Base-by-base conservation (phyloP, 2,797 vertebrate species). In the Melopsittacus undulatus region DNA sequence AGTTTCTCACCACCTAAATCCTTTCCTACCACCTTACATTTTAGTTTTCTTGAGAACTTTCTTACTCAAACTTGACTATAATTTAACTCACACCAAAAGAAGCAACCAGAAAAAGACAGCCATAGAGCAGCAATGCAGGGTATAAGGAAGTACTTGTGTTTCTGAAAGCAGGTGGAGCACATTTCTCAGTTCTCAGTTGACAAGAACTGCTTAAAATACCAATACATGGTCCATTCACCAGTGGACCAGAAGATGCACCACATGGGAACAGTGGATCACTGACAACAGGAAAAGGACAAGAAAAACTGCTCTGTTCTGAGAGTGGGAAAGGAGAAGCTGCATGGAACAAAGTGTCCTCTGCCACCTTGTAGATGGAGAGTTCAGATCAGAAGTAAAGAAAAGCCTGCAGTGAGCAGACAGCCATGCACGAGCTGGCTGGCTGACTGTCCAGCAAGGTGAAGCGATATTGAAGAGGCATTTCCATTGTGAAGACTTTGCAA, bases 381-480 rank as follows among this genome's bases (percentile, higher is more conserved):
- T 92, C 68, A 46, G 42, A 94, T 68, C 77, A 95, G 34, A 89
- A 67, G 20, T 82, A 40, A 82, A 90, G 67, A 46, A 72, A 52
- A 84, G 13, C 24, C 67, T 36, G 13, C 42, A 63, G 43, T 29
- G 75, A 89, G 45, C 46, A 83, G 61, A 14, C 30, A 90, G 49
- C 48, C 11, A 0, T 43, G 43, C 46, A 75, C 0, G 0, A 2
- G 0, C 86, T 72, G 62, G 38, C 61, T 90, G 54, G 80, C 36
- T 82, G 40, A 43, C 59, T 83, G 17, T 70, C 83, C 74, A 59
- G 83, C 51, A 84, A 95, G 51, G 73, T 83, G 62, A 87, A 87
- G 72, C 89, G 24, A 87, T 92, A 91, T 27, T 83, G 72, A 94
- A 87, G 72, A 87, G 45, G 18, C 56, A 85, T 93, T 96, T 95